phyloP scores from a whole-genome alignment of 1,140 invertebrate species.

The Hyles vespertilio region DNA sequence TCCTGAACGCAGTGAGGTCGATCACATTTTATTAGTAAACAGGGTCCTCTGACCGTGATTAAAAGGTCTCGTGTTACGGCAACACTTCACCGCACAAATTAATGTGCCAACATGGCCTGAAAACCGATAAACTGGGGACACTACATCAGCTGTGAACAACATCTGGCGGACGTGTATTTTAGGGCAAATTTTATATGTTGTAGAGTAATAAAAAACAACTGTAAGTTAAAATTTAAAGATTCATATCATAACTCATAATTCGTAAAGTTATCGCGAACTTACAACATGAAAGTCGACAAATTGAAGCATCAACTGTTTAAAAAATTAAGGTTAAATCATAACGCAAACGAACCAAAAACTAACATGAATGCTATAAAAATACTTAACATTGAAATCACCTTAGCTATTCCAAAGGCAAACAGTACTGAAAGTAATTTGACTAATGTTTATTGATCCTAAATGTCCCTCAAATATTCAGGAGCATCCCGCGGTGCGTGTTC shows the following conservation, averaged over 20 bases:
- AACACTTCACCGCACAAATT: conserved; percentile 3
- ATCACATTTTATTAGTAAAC: conserved; percentile 6
- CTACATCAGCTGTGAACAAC: conserved; percentile 7
- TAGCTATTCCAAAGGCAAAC: no score
- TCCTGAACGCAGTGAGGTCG: background rate
- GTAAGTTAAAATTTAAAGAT: no score
- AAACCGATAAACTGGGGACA: conserved; percentile 4
- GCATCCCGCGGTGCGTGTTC: conserved; percentile 41
- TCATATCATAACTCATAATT: no score
- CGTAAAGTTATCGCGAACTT: no score
- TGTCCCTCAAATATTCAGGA: conserved; percentile 27
- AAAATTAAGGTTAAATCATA: no score
- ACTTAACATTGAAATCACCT: no score
- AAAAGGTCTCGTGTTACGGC: conserved; percentile 4
- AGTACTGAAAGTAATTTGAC: conserved; percentile 23
- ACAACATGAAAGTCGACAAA: no score
- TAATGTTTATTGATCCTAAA: conserved; percentile 26
- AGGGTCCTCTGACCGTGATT: conserved; percentile 8
- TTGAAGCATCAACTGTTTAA: no score
- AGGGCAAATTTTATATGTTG: no score
- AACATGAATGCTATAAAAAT: no score
- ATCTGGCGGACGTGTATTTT: conserved; percentile 4
- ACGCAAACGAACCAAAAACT: no score
- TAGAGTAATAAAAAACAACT: no score
- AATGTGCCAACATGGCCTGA: conserved; percentile 4